Conservation (phyloP, 2,888 invertebrate genomes). For the Neoascia interrupta region DNA sequence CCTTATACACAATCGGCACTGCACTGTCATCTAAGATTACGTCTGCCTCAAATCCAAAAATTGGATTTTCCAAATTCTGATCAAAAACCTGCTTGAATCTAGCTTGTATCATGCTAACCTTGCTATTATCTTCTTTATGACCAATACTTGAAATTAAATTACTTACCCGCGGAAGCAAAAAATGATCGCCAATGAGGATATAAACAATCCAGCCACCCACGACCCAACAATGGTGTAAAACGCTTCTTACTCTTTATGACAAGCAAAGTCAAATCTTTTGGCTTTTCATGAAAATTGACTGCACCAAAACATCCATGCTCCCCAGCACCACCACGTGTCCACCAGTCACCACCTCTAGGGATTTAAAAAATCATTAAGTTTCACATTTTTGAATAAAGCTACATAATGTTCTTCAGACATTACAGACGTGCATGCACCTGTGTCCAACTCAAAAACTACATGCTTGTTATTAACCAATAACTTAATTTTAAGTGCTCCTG, state of each 20-base stretch:
- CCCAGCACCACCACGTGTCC: constrained; percentile 10
- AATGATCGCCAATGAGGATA: constrained; percentile 4
- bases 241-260: too few relatives aligned
- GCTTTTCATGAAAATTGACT: background rate
- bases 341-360: constrained; percentile 15
- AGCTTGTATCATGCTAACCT: background rate
- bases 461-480: background rate
- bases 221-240: too few relatives aligned
- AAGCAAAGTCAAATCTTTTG: too few relatives aligned
- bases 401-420: constrained; percentile 2
- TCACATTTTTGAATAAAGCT: background rate
- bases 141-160: background rate
- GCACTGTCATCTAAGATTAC: too few relatives aligned
- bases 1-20: too few relatives aligned
- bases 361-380: too few relatives aligned
- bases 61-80: too few relatives aligned
- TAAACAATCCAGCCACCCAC: background rate
- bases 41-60: too few relatives aligned
- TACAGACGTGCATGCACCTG: constrained; percentile 11
- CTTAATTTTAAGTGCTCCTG: constrained; percentile 1
- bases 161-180: too few relatives aligned
- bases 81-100: constrained; percentile 10
- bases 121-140: background rate
- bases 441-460: too few relatives aligned
- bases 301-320: constrained; percentile 5